A percentile compares a stretch with the other conserved stretches of the same genome.
phyloP scores from a whole-genome alignment of 1,140 invertebrate species.

The Polyergus mexicanus region DNA sequence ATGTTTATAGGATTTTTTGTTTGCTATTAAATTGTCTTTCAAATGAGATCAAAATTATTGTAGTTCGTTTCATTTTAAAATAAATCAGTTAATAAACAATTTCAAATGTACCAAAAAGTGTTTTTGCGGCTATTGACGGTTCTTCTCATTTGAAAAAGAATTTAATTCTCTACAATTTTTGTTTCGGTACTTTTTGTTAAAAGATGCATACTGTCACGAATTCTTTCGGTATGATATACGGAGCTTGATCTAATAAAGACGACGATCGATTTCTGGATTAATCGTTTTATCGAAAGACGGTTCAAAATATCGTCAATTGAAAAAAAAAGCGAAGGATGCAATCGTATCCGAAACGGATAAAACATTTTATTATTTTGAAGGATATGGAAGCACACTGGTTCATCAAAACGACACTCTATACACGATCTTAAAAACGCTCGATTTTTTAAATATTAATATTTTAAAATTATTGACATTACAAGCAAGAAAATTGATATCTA shows the following conservation, averaged over 20 bases:
- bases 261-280: conserved; percentile 55
- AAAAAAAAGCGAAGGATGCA: background rate
- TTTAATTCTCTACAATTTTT: too few relatives aligned
- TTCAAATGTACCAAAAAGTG: too few relatives aligned
- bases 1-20: too few relatives aligned
- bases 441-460: background rate
- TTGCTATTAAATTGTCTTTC: too few relatives aligned
- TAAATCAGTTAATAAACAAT: too few relatives aligned
- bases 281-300: conserved; percentile 46
- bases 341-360: conserved; percentile 20
- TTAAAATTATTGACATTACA: background rate
- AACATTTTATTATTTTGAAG: conserved; percentile 46
- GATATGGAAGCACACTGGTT: too few relatives aligned
- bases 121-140: too few relatives aligned
- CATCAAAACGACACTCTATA: background rate
- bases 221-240: background rate
- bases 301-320: background rate
- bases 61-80: too few relatives aligned
- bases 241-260: background rate
- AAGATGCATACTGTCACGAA: too few relatives aligned
- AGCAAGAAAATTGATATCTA: background rate
- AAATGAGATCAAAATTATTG: too few relatives aligned
- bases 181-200: too few relatives aligned
- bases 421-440: background rate
- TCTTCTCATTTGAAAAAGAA: too few relatives aligned